Base-by-base conservation (phyloP, 2,113 vertebrate genomes). In the Capreolus pygargus region DNA sequence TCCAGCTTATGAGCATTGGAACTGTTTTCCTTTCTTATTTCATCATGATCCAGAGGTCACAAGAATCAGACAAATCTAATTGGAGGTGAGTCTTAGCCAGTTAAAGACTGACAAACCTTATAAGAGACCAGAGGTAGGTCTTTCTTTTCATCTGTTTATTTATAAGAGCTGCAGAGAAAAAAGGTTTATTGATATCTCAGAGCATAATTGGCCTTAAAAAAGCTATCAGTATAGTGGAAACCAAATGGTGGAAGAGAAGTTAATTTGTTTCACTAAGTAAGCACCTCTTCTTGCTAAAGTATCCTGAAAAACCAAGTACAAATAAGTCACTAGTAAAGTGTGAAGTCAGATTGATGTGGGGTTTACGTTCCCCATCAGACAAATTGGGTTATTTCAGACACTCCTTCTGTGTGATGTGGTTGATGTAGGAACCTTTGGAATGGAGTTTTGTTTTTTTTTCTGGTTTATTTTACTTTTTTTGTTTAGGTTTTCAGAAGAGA, bases 51-150 rank as follows among this genome's bases (percentile, higher is more conserved):
- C 0, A 74, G 36, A 61, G 60, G 47, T 90, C 55, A 83, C 33
- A 79, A 82, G 67, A 93, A 55, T 43, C n/a, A 92, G 57, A 92
- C 92, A 95, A 95, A 87, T 19, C 19, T 30, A 96, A 96, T 7
- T 86, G 86, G 67, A 64, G 33, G 14, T 50, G 88, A 50, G 17
- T 91, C 28, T 86, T 89, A 86, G 45, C 86, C 78, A 83, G 94
- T 79, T 36, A 54, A 87, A 98, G 57, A 90, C 45, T 3, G n/a
- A 94, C 28, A 95, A 60, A 70, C 57, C 27, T 47, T 60, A 33
- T 36, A 78, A 25, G 55, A 96, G 52, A 95, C 47, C 21, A 55
- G 47, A 95, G 81, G 85, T 60, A 85, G 57, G 17, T 84, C 17
- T 95, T 79, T 60, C 25, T 54, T 54, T 83, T 87, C n/a, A 30